Base-by-base conservation (phyloP, 2,888 invertebrate genomes). In the Microdon myrmicae region DNA sequence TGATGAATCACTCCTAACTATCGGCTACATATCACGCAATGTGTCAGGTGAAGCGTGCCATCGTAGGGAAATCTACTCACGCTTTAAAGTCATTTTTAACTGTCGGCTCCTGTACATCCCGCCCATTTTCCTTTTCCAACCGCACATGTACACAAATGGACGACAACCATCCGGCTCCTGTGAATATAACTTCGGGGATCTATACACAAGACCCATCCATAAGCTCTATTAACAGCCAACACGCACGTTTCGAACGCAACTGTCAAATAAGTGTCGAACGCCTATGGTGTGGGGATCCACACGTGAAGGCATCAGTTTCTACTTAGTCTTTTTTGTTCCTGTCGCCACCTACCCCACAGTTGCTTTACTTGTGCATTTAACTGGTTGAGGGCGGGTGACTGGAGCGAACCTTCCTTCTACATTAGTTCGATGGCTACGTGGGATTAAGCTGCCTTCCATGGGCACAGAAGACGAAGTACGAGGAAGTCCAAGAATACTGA, bases 231-330 rank as follows among this genome's bases (percentile, higher is more conserved):
- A 39, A 23, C 44, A 20, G 19, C 44, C 38, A 49, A 39, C 55
- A 45, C 49, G 44, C 61, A 61, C 61, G 61, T 61, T 29, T 25
- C 38, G 16, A 39, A 60, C 48, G 55, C 37, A 55, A 61, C 28
- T 55, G 60, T 56, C 49, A 56, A 61, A 61, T 61, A 31, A 55
- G 61, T 61, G 61, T 61, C 61, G 56, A 61, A 3, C 7, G 34
- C 9, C 17, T 17, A 5, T 12, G 9, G 14, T 2, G 6, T 22
- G 13, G 7, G 16, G 2, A 9, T 5, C 16, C 19, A 29, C 2
- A 14, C 19, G 1, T 14, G 20, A 34, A 17, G 17, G 26, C 14
- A 35, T 35, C 26, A 35, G 19, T 8, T 8, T 28, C 12, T 19
- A n/a, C 14, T 16, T 28, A 48, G 23, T 14, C 23, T 25, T 5